Evolutionary conservation across 2,888 invertebrate genomes (phyloP).

Genomic region (Thelaira solivaga): DNA sequence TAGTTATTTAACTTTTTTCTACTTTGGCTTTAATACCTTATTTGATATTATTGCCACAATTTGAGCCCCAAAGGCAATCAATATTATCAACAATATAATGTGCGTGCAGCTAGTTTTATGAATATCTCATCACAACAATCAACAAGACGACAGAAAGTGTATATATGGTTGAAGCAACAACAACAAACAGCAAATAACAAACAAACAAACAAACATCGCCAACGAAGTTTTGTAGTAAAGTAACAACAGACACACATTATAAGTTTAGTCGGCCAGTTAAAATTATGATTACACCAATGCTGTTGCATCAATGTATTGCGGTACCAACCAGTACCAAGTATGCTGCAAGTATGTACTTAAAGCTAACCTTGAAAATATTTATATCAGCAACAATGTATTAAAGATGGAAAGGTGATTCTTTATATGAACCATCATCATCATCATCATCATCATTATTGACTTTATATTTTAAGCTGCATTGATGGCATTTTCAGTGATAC

Average conservation of each 20-base stretch:
- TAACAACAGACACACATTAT: conserved; percentile 2
- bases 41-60: conserved; percentile 50
- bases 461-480: conserved; percentile 1
- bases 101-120: conserved; percentile 73
- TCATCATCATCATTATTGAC: neutral
- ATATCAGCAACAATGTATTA: conserved; percentile 50
- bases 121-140: conserved; percentile 53
- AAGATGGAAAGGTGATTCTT: conserved; percentile 28
- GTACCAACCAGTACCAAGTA: no score
- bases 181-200: no score
- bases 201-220: no score
- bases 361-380: conserved; percentile 58
- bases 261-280: conserved; percentile 15
- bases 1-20: neutral
- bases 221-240: conserved; percentile 1
- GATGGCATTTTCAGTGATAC: conserved; percentile 14
- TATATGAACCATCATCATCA: neutral
- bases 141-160: neutral
- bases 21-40: conserved; percentile 28
- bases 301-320: no score
- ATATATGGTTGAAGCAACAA: neutral
- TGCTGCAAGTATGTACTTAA: conserved; percentile 30
- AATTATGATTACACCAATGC: neutral
- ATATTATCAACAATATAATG: conserved; percentile 63
- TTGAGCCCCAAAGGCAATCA: conserved; percentile 50